A percentile compares a stretch with the other conserved stretches of the same genome.
These are phyloP conservation scores for Clepsis dumicolana DNA, from an alignment of 2,888 invertebrate species.

Conservation along the genomic window DNA sequence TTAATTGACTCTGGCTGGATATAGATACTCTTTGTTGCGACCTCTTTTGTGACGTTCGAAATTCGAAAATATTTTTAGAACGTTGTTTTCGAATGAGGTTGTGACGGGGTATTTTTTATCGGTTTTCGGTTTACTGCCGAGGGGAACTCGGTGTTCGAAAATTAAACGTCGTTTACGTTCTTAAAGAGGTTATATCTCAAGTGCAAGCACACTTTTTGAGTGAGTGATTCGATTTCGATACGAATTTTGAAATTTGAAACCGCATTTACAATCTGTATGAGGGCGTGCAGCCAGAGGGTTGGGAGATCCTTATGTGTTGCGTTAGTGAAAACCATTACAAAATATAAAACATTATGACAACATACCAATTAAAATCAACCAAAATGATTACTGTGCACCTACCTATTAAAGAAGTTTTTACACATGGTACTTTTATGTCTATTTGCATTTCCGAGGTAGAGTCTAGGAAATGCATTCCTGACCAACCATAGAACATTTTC, in stretches of 20 bases:
- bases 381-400: too few relatives aligned
- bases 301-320: too few relatives aligned
- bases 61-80: conserved; percentile 45
- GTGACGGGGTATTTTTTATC: conserved; percentile 16
- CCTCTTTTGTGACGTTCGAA: conserved; percentile 47
- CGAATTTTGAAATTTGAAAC: not conserved
- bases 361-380: too few relatives aligned
- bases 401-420: too few relatives aligned
- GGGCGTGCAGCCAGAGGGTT: too few relatives aligned
- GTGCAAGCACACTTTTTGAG: not conserved
- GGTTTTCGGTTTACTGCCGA: conserved; percentile 20
- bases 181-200: not conserved
- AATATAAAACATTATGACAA: too few relatives aligned
- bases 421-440: too few relatives aligned
- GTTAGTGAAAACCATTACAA: not conserved
- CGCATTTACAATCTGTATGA: not conserved
- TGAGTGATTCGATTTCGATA: not conserved
- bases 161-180: conserved; percentile 2
- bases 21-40: conserved; percentile 49
- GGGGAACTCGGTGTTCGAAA: conserved; percentile 5
- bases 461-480: too few relatives aligned
- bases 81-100: conserved; percentile 26
- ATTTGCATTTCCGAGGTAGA: too few relatives aligned
- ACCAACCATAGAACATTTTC: too few relatives aligned
- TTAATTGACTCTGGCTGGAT: conserved; percentile 46